Base-by-base conservation (phyloP, 2,888 invertebrate species). In the Coenonympha glycerion region DNA sequence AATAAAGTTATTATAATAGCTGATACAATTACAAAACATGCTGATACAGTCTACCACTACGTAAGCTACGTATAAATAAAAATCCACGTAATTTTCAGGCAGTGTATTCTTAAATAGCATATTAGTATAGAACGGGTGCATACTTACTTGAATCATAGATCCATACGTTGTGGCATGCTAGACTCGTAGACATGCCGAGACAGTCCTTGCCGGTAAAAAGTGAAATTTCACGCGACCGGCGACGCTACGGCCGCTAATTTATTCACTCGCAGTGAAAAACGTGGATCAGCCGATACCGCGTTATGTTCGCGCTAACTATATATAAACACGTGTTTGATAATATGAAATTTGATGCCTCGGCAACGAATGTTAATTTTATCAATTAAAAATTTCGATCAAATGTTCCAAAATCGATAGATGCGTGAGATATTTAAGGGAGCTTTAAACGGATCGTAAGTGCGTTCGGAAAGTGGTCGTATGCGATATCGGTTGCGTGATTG, bases 211-310 rank as follows among this genome's bases (percentile, higher is more conserved):
- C 73, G 70, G 71, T 77, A 77, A 85, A 79, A 85, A 84, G 83
- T 84, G 80, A 85, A 86, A 84, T 77, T 82, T 74, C 66, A 76
- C 71, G 71, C 67, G 68, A 28, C 46, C 46, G 46, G 46, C 46
- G 36, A 66, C 66, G 70, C 66, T 70, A 63, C 67, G 65, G 69
- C 68, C 68, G 76, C 73, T 75, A 76, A 80, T 78, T 74, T 75
- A 78, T 77, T 79, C 79, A 82, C 76, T 77, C 63, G 65, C 66
- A 69, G 76, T 73, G 81, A 83, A 83, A 82, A 84, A 84, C 80
- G 79, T 76, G 73, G 71, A 76, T 71, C 67, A 62, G 70, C 56
- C 73, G 73, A 71, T 72, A 79, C 73, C 66, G 71, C 68, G 65
- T 65, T 71, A 68, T 65, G 68, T 78, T 78, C 79, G 79, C 77